Conservation (phyloP, 2,888 invertebrate genomes). For the Tetragonisca angustula region DNA sequence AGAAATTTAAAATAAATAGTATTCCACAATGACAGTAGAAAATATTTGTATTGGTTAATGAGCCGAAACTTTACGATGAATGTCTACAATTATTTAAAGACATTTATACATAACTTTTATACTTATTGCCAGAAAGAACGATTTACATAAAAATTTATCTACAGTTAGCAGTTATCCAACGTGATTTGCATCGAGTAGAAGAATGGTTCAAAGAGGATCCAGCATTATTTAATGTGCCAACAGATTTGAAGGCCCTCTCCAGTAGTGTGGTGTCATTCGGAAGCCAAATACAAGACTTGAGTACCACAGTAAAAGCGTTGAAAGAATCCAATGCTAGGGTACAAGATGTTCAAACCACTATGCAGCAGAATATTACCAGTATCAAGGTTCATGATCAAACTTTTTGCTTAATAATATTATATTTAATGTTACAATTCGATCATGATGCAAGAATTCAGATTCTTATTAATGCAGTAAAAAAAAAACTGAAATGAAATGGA, state of each 20-base stretch:
- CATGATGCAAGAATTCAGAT: no score
- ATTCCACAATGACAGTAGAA: not conserved
- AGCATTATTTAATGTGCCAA: constrained; percentile 86
- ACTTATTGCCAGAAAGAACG: no score
- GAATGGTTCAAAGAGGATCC: constrained; percentile 87
- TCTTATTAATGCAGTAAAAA: no score
- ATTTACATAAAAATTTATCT: constrained; percentile 45
- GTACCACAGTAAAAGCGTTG: constrained; percentile 79
- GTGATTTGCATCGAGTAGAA: constrained; percentile 85
- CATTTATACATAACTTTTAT: no score
- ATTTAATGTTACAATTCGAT: no score
- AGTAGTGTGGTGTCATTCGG: constrained; percentile 87
- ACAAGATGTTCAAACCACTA: constrained; percentile 78
- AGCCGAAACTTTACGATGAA: not conserved
- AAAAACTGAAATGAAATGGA: no score
- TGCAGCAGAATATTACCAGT: constrained; percentile 78
- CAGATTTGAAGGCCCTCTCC: constrained; percentile 85
- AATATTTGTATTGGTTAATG: not conserved
- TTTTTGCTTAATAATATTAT: no score
- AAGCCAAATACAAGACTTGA: constrained; percentile 86
- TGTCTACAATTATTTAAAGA: not conserved
- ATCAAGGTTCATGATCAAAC: constrained; percentile 73
- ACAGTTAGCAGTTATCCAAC: constrained; percentile 84
- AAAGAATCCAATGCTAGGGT: constrained; percentile 79
- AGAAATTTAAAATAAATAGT: not conserved